Base-by-base conservation (phyloP, 2,888 invertebrate species). In the Epinotia nisella region DNA sequence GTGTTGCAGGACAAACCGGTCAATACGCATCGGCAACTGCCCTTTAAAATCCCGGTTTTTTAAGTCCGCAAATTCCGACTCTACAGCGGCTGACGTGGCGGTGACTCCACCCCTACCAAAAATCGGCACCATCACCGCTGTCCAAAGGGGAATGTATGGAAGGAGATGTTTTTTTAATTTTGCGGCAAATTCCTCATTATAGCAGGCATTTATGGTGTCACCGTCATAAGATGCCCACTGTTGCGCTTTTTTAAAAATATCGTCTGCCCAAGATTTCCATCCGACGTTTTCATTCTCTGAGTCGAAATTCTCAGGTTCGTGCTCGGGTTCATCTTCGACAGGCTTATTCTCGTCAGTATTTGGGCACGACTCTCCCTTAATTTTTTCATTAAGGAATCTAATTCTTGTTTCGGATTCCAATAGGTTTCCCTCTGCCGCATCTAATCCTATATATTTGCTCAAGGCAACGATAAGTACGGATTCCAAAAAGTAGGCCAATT, bases 191-290 rank as follows among this genome's bases (percentile, higher is more conserved):
- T 62, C 21, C 7, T 29, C 17, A 13, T 39, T 62, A 15, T 56
- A 19, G 19, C 58, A 68, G 4, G 61, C 72, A 24, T 72, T 72
- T 4, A 67, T 72, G 1, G 56, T 72, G 35, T 68, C 68, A 19
- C 60, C 69, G 0, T 45, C 15, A 15, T 10, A 1, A 3, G 65
- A 71, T 13, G 71, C 67, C 0, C 58, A 1, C 0, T 58, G n/a
- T 5, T 13, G 11, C 19, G 70, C 64, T 56, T 29, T 13, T 19
- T 17, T 0, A 39, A 39, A 39, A 5, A 39, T 39, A 1, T 5
- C 9, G 1, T 39, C 11, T 39, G 39, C 39, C 70, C 56, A 70
- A 17, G 19, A 45, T 19, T 64, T 45, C 64, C 68, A 51, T 0
- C 35, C 13, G n/a, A 5, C 11, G 24, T 41, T 9, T 19, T 70